These are phyloP conservation scores for Metacarcinus magister DNA, from an alignment of 2,888 invertebrate genomes.

Conservation along the genomic window DNA sequence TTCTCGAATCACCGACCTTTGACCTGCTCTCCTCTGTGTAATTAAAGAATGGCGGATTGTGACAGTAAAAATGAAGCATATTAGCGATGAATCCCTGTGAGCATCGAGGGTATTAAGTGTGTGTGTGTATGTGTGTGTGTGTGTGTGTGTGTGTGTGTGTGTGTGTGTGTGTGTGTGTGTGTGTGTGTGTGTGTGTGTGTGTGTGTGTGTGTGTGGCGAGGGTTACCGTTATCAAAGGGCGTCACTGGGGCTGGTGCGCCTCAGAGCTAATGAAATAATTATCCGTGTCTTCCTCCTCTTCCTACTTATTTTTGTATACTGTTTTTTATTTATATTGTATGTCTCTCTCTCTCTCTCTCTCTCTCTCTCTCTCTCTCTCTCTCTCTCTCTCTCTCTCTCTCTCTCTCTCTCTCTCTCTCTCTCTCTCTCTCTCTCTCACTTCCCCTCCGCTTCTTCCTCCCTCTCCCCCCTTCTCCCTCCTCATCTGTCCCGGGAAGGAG, in stretches of 20 bases:
- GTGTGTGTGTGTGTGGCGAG: not conserved
- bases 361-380: not conserved
- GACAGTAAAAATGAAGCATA: not conserved
- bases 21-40: not conserved
- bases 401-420: slow-evolving; percentile 14
- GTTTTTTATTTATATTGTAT: not conserved
- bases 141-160: slow-evolving; percentile 43
- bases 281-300: too few species aligned
- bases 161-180: slow-evolving; percentile 42
- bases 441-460: not conserved
- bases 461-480: not conserved
- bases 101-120: not conserved
- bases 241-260: too few species aligned
- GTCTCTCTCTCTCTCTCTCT: not conserved
- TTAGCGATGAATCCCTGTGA: not conserved
- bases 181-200: slow-evolving; percentile 50
- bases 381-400: slow-evolving; percentile 18
- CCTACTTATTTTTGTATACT: not conserved
- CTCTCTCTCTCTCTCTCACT: not conserved
- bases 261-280: too few species aligned
- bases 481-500: slow-evolving; percentile 12
- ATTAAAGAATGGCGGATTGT: not conserved
- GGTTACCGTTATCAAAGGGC: not conserved
- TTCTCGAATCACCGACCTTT: not conserved
- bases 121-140: not conserved